Percentiles rank a stretch among this genome's conserved stretches.
Evolutionary conservation across 2,797 vertebrate species (phyloP).

Genomic region (Rhynchotus rufescens): DNA sequence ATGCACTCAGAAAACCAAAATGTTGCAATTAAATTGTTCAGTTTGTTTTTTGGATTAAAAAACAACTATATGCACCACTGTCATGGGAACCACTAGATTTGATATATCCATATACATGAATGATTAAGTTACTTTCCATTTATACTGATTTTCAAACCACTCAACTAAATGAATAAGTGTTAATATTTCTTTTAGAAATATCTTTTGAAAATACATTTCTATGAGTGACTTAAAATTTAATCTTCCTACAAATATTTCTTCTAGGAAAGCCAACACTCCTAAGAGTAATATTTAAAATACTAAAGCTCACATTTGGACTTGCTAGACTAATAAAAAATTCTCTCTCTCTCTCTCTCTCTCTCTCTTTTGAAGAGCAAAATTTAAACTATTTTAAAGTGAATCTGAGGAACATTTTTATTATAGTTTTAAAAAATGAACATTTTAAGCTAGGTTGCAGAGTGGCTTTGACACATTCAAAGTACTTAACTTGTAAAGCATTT

Average conservation of each 20-base stretch:
- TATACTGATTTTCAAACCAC: constrained; percentile 26
- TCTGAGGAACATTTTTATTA: constrained; percentile 35
- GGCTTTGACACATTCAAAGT: constrained; percentile 20
- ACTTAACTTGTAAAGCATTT: constrained; percentile 30
- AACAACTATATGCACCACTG: neutral
- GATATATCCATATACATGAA: neutral
- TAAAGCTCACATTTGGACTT: constrained; percentile 56
- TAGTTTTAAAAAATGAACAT: constrained; percentile 4
- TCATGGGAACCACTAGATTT: constrained; percentile 15
- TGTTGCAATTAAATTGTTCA: neutral
- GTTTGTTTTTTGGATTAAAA: neutral
- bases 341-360: neutral
- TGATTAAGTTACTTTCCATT: neutral
- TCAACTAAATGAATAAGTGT: constrained; percentile 20
- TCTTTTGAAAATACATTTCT: constrained; percentile 16
- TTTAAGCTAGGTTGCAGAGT: neutral
- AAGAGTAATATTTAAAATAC: constrained; percentile 59
- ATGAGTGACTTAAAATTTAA: constrained; percentile 36
- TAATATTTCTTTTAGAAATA: constrained; percentile 32
- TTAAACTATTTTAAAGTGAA: constrained; percentile 46
- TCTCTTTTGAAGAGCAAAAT: constrained; percentile 42
- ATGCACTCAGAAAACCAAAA: constrained; percentile 56
- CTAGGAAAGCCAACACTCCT: constrained; percentile 47
- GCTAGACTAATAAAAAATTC: constrained; percentile 16
- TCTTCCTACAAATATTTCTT: constrained; percentile 40